Base-by-base conservation (phyloP, 1,140 invertebrate genomes). In the Ladona fulva region DNA sequence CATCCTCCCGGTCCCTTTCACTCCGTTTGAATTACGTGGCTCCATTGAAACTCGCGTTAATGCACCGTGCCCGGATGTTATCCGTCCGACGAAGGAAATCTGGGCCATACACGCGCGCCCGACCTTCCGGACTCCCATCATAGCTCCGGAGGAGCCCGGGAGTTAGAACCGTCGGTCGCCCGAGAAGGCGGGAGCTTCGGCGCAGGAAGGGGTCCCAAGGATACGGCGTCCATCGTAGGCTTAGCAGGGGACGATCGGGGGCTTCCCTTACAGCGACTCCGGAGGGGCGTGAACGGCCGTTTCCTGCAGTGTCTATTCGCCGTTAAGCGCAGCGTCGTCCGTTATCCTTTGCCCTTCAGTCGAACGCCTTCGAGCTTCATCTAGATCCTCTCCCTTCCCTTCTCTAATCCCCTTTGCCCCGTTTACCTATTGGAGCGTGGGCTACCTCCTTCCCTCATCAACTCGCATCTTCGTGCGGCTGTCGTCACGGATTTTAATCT, bases 51-150 rank as follows among this genome's bases (percentile, higher is more conserved):
- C 52, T 22, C 52, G 52, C 52, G 52, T 66, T 66, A 66, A 66
- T 66, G 52, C 52, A 66, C 52, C 52, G 52, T 66, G 52, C 52
- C 52, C 52, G 52, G 52, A 66, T 66, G 52, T 66, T 66, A 19
- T 52, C 44, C 44, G 52, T 66, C 52, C 52, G 52, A 5, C 52
- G 52, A 22, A 66, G 52, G 52, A 66, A 66, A 66, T 66, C 52
- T 66, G 52, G 52, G 52, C 52, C 52, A 52, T 52, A 52, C 44
- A 52, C 44, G 16, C 52, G 52, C 52, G 52, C 52, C 52, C n/a
- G 14, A 22, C 52, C 52, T 66, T 66, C 52, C 52, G 52, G 52
- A 12, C 52, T 66, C 52, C 52, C 52, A 5, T 66, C 52, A 22
- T 66, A 66, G 52, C 1, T 12, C 16, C 52, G 12, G 52, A 66